Percentiles rank a stretch among this genome's conserved stretches.
Conservation (phyloP, 2,888 invertebrate species). For the Rhagonycha fulva region DNA sequence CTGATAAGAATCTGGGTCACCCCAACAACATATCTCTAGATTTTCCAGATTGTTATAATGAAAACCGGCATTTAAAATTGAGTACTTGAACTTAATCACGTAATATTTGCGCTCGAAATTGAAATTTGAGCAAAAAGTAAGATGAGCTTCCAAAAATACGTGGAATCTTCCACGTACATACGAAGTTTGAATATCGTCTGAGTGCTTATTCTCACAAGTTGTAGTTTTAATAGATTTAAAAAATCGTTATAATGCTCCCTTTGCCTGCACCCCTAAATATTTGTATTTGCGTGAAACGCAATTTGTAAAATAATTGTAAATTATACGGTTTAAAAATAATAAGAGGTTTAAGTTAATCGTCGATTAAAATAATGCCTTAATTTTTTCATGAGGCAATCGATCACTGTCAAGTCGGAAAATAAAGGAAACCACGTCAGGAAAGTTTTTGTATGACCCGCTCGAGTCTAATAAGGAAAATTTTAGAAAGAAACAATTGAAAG, state of each 20-base stretch:
- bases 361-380: background rate
- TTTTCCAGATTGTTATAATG: background rate
- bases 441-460: background rate
- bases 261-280: background rate
- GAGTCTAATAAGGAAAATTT: background rate
- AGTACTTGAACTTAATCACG: background rate
- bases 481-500: background rate
- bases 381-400: background rate
- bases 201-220: no score
- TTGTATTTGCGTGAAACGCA: background rate
- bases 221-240: background rate
- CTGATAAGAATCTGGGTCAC: background rate
- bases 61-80: background rate
- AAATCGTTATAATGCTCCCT: background rate
- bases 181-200: no score
- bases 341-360: background rate
- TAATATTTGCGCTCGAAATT: background rate
- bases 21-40: background rate
- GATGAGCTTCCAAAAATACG: no score
- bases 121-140: background rate
- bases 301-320: background rate
- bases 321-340: background rate
- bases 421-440: background rate
- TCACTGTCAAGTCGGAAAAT: background rate
- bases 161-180: no score